Evolutionary conservation across 1,140 invertebrate genomes (phyloP), one percentile per base, ranked within the genome.

Genomic region (Pseudoatta argentina): DNA sequence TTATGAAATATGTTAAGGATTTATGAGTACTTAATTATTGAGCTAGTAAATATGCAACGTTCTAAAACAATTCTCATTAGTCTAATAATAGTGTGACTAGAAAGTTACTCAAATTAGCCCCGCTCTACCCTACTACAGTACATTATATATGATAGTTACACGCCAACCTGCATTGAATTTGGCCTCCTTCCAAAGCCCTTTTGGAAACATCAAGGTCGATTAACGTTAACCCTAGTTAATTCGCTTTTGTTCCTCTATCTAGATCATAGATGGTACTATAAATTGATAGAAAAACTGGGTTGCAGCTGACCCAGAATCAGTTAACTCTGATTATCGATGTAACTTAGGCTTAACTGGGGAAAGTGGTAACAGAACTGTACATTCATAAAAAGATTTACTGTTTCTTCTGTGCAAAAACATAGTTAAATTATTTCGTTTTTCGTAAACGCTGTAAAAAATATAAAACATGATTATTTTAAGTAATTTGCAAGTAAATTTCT

Each of bases 191-290:
- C n/a, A n/a, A 63, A 39, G 24, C 39, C 39, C 69, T 48, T 39
- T 63, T 61, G 39, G 55, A 69, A 69, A 69, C 39, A 73, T 24
- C 69, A 71, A 73, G 39, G 24, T 63, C 69, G 79, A 73, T 83
- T 75, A 83, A 18, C 39, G 44, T 63, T 73, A 75, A 83, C 55
- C 57, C 55, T 30, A 24, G 24, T 30, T 61, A 75, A 83, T 27
- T 61, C 57, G 55, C 73, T 83, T 83, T 83, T 30, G 21, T 39
- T 21, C 55, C 69, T 73, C 69, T 73, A 61, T 61, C 27, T 30
- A 27, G 55, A 73, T 83, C 79, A 61, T 55, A 82, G 39, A 48
- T 69, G 67, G 24, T 73, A 18, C n/a, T 27, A n/a, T 48, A 61
- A 73, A 21, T 24, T 27, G 53, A 16, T 21, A 34, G 55, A 61